Conservation (phyloP, 1,140 invertebrate genomes). For the Meloidogyne floridensis region DNA sequence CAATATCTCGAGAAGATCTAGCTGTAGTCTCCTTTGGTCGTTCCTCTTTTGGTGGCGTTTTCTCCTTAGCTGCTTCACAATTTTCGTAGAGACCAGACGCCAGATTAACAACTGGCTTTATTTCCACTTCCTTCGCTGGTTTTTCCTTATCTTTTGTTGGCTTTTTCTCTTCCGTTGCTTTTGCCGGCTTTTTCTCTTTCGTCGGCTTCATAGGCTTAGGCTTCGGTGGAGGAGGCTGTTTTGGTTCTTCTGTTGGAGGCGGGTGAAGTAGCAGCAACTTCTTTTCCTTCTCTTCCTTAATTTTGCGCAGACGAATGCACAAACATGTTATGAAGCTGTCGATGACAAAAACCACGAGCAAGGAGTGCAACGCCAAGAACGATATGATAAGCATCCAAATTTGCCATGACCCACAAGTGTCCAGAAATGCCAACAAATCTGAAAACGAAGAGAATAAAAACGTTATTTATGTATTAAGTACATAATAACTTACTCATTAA, state of each 20-base stretch:
- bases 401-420: background rate
- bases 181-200: background rate
- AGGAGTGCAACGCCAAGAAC: background rate
- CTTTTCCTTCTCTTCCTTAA: background rate
- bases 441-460: background rate
- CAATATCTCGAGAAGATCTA: conserved; percentile 4
- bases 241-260: background rate
- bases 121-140: background rate
- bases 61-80: background rate
- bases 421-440: background rate
- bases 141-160: background rate
- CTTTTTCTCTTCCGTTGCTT: background rate
- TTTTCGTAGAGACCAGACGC: background rate
- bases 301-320: background rate
- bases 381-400: background rate
- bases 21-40: background rate
- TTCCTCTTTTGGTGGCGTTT: background rate
- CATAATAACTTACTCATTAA: background rate
- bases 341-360: background rate
- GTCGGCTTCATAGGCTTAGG: background rate
- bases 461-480: background rate
- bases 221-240: background rate
- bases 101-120: background rate
- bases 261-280: background rate
- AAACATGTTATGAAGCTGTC: conserved; percentile 9